phyloP scores from a whole-genome alignment of 2,797 vertebrate species.

The Ptychadena robeensis region DNA sequence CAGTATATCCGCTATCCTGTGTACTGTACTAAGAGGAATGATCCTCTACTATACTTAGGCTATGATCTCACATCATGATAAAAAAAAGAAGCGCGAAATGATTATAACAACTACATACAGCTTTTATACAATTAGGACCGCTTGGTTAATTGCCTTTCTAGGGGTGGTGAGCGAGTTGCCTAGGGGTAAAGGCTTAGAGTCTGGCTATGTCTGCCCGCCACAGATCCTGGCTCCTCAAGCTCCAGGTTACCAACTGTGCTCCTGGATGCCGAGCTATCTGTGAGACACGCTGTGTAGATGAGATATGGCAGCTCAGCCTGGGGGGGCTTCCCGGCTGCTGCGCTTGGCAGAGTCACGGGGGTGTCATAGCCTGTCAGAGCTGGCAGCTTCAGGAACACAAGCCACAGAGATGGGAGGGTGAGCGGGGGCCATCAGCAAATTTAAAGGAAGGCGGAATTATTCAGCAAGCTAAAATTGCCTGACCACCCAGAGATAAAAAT shows the following conservation, averaged over 20 bases:
- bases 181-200: conserved; percentile 25
- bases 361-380: conserved; percentile 47
- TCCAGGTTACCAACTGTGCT: conserved; percentile 33
- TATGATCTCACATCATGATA: neutral
- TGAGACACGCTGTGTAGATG: conserved; percentile 48
- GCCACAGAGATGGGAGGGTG: conserved; percentile 28
- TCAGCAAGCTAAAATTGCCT: conserved; percentile 39
- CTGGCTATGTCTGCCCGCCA: conserved; percentile 27
- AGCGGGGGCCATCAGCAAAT: conserved; percentile 21
- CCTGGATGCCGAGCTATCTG: conserved; percentile 35
- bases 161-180: conserved; percentile 13
- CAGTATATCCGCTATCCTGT: too few relatives aligned
- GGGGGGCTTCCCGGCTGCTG: conserved; percentile 49
- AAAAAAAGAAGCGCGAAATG: neutral
- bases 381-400: conserved; percentile 51
- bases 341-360: conserved; percentile 48
- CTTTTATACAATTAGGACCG: conserved; percentile 22
- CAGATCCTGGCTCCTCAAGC: conserved; percentile 28
- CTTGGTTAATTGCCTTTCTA: conserved; percentile 27
- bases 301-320: conserved; percentile 55
- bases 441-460: conserved; percentile 17
- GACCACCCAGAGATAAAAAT: conserved; percentile 55
- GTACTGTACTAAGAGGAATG: too few relatives aligned
- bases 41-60: neutral
- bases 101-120: conserved; percentile 1